These are phyloP conservation scores for Dasysyrphus tricinctus DNA, from an alignment of 2,888 invertebrate genomes.

Conservation along the genomic window DNA sequence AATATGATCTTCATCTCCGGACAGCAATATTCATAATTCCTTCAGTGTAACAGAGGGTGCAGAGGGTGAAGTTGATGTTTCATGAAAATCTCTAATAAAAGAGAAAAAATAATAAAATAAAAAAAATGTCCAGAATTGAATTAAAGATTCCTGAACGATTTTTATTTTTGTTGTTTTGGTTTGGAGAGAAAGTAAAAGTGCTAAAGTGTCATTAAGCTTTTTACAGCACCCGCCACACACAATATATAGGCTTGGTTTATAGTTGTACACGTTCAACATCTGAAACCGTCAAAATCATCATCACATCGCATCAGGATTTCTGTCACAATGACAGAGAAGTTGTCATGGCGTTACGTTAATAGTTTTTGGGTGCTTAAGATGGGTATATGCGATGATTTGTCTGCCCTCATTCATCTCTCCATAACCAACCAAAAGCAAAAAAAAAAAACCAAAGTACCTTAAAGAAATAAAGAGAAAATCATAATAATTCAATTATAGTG, in stretches of 20 bases:
- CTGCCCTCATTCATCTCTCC: conserved; percentile 73
- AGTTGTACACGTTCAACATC: conserved; percentile 46
- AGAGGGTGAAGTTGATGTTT: neutral
- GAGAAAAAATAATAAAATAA: conserved; percentile 21
- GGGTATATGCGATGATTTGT: conserved; percentile 56
- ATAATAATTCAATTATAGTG: conserved; percentile 75
- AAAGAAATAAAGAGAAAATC: conserved; percentile 65
- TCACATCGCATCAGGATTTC: conserved; percentile 38
- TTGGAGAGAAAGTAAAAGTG: conserved; percentile 68
- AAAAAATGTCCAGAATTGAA: conserved; percentile 41
- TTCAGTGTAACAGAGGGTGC: neutral
- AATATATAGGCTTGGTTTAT: conserved; percentile 50
- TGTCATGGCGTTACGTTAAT: conserved; percentile 27
- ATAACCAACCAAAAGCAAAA: conserved; percentile 36
- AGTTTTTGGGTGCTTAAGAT: conserved; percentile 65
- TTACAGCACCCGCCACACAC: conserved; percentile 39
- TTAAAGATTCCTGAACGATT: conserved; percentile 58
- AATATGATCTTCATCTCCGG: conserved; percentile 45
- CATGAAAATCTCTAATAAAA: conserved; percentile 27
- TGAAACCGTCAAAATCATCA: conserved; percentile 35
- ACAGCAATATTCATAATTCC: conserved; percentile 58
- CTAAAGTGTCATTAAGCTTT: conserved; percentile 57
- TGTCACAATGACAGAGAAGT: conserved; percentile 24
- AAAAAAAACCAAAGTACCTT: conserved; percentile 21
- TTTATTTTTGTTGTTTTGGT: neutral